Evolutionary conservation across 2,797 vertebrate species (phyloP), one percentile per base, ranked within the genome.

Genomic region (Pseudochromis fuscus): DNA sequence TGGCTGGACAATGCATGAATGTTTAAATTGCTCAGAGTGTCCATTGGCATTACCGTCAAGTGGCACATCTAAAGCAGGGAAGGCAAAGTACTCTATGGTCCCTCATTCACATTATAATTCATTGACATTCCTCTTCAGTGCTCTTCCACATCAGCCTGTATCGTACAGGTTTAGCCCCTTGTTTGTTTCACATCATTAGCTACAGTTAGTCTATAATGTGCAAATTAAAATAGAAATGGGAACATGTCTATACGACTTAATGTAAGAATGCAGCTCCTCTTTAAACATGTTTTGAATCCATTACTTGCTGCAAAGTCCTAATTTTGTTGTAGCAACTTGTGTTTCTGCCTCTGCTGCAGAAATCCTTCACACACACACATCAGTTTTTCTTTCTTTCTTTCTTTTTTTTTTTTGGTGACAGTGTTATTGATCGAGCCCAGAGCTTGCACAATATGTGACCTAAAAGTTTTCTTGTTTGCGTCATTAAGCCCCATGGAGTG

Each of bases 1-100:
- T 84, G 88, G 91, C 89, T 90, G 94, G 94, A 95, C 94, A 95
- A 94, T 95, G 88, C 94, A 94, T 90, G 91, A 95, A 95, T 95
- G 94, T 95, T 95, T 95, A 95, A 96, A 95, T 95, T 95, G 93
- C 94, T 93, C 87, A 82, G 88, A 90, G 90, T 89, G 94, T 95
- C 95, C 94, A 92, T 92, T 87, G 91, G 92, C 91, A 95, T 96
- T 94, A 96, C 55, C 90, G 61, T 96, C 95, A 95, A 93, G 89
- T 88, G 87, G 87, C 88, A 85, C 91, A 94, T 94, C 91, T 84
- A 91, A 94, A 92, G 79, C 89, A 85, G 85, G 66, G 67, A 74
- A 78, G 72, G 79, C 79, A 81, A 79, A 88, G 81, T 60, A 72
- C 86, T 89, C 85, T 50, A 76, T 68, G 66, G 76, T 80, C 71